Evolutionary conservation across 1,140 invertebrate genomes (phyloP).

Genomic region (Procambarus clarkii): DNA sequence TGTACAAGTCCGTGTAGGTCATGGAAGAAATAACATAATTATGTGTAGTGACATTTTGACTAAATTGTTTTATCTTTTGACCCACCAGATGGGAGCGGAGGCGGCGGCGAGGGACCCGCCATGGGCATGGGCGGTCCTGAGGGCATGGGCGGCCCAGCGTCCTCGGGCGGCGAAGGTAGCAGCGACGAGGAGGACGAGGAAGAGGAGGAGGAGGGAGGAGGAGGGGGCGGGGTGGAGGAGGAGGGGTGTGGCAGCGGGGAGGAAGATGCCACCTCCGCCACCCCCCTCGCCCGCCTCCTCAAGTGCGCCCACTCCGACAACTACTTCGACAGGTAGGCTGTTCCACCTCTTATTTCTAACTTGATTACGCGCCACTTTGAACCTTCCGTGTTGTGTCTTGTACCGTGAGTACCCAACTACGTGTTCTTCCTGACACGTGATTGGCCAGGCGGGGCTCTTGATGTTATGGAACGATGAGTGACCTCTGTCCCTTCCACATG

Average conservation of each 20-base stretch:
- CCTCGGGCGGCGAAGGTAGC: neutral
- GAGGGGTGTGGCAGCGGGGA: conserved; percentile 13
- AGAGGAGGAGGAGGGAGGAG: conserved; percentile 17
- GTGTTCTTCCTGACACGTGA: neutral
- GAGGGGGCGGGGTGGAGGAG: neutral
- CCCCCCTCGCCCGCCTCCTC: conserved; percentile 47
- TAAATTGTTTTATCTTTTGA: too few species aligned
- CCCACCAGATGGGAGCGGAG: conserved; percentile 3
- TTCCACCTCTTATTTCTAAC: neutral
- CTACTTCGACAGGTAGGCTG: conserved; percentile 58
- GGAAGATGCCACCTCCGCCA: conserved; percentile 31
- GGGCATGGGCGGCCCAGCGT: neutral
- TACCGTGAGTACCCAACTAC: too few species aligned
- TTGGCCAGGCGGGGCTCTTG: too few species aligned
- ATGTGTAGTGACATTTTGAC: neutral
- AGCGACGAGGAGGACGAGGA: conserved; percentile 35
- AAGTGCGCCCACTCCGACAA: conserved; percentile 65
- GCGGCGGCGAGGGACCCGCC: conserved; percentile 29
- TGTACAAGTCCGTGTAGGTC: neutral
- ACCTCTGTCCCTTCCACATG: too few species aligned
- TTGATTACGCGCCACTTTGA: too few species aligned
- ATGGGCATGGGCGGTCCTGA: conserved; percentile 33
- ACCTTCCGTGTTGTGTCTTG: too few species aligned
- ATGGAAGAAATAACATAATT: too few species aligned
- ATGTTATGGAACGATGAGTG: too few species aligned